Percentiles rank a stretch among this genome's conserved stretches.
Conservation (phyloP, 2,797 vertebrate species). For the Liparis tanakae region DNA sequence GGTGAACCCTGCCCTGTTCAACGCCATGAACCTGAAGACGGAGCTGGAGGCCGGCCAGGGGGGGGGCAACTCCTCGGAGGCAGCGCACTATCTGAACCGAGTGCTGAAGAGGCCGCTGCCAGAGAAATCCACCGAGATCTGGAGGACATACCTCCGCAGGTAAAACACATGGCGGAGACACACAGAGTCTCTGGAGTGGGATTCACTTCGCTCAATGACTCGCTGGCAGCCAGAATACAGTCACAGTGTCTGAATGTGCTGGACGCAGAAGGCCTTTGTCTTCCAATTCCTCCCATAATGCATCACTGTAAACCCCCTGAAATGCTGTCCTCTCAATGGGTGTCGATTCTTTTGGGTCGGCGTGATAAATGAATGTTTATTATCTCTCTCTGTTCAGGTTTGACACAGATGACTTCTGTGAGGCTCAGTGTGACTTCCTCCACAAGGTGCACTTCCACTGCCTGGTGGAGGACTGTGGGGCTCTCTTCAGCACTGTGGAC, state of each 20-base stretch:
- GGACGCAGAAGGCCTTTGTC: conserved; percentile 2
- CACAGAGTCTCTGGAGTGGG: not conserved
- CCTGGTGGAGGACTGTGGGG: conserved; percentile 95
- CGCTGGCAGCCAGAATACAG: conserved; percentile 42
- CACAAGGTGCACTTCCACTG: conserved; percentile 98
- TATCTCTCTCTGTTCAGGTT: conserved; percentile 84
- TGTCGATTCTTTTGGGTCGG: no score
- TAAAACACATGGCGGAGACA: conserved; percentile 55
- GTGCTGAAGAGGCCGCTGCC: conserved; percentile 88
- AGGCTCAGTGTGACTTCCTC: conserved; percentile 95
- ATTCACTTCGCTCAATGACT: not conserved
- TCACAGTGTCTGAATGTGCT: conserved; percentile 8
- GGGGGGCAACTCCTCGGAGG: conserved; percentile 79
- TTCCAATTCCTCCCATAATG: conserved; percentile 11
- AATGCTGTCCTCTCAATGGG: not conserved
- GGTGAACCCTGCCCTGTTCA: conserved; percentile 88
- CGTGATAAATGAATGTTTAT: conserved; percentile 5
- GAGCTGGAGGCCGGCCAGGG: conserved; percentile 87
- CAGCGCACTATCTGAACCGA: conserved; percentile 89
- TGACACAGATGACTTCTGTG: conserved; percentile 94
- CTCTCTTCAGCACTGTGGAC: conserved; percentile 98
- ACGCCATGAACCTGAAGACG: conserved; percentile 88
- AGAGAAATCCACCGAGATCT: conserved; percentile 91
- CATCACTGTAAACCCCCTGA: conserved; percentile 43
- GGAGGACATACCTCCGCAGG: conserved; percentile 97